Conservation (phyloP, 2,113 vertebrate genomes). For the Ochotona princeps region DNA sequence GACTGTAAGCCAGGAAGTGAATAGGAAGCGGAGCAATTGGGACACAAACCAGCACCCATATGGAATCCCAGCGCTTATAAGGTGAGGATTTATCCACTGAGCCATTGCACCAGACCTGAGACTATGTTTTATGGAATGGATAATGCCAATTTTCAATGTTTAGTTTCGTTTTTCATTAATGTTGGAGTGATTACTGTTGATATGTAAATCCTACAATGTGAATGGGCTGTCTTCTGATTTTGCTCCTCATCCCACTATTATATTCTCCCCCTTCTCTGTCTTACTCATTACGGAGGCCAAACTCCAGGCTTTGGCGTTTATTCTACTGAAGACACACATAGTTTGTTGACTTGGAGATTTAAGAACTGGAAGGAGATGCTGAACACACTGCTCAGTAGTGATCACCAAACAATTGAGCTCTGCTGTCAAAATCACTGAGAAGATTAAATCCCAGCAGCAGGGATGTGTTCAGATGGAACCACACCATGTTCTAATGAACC, state of each 20-base stretch:
- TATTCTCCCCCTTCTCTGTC: background rate
- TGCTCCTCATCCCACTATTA: background rate
- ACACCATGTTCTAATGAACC: background rate
- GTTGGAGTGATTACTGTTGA: background rate
- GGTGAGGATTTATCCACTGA: no score
- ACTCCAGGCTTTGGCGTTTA: background rate
- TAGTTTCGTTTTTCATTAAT: background rate
- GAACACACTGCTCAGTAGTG: background rate
- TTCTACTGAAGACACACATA: background rate
- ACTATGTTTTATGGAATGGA: background rate
- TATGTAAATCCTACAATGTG: background rate
- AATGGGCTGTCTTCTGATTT: no score
- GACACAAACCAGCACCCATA: no score
- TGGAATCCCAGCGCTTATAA: no score
- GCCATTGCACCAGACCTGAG: no score
- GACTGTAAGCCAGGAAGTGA: no score
- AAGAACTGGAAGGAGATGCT: background rate
- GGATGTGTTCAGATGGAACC: background rate
- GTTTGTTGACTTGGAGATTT: background rate
- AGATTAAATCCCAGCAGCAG: background rate
- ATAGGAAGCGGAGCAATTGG: no score
- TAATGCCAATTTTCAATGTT: background rate
- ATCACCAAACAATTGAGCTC: background rate
- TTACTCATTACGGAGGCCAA: background rate
- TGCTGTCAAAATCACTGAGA: background rate